phyloP scores from a whole-genome alignment of 2,113 vertebrate genomes.

The Brachyistius frenatus region DNA sequence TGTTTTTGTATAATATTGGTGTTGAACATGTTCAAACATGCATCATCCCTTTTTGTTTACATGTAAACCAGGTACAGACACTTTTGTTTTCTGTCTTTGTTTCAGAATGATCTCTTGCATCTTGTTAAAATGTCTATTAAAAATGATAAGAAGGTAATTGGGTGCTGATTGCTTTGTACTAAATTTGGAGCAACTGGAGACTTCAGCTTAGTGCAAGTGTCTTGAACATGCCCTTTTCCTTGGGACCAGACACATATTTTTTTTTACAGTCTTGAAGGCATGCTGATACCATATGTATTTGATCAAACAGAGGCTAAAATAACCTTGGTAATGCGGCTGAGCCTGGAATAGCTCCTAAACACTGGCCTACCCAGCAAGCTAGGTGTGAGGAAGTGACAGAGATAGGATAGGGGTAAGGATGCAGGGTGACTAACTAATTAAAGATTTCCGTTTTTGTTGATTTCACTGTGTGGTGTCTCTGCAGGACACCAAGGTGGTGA shows the following conservation, averaged over 20 bases:
- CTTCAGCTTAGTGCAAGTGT: background rate
- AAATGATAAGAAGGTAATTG: constrained; percentile 13
- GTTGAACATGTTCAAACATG: constrained; percentile 19
- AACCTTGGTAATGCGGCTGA: constrained; percentile 37
- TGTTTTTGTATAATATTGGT: constrained; percentile 49
- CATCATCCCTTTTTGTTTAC: constrained; percentile 30
- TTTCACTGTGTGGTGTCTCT: constrained; percentile 63
- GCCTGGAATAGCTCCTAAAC: constrained; percentile 51
- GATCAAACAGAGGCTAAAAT: constrained; percentile 52
- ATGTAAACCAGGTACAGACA: constrained; percentile 9
- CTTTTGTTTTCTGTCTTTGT: constrained; percentile 4
- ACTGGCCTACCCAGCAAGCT: constrained; percentile 56
- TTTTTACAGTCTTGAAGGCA: constrained; percentile 32
- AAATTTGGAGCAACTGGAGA: constrained; percentile 2
- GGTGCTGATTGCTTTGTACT: constrained; percentile 18
- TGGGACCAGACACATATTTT: constrained; percentile 4
- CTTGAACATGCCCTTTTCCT: constrained; percentile 6
- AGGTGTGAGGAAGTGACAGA: constrained; percentile 69
- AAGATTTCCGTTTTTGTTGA: constrained; percentile 71
- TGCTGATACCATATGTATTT: constrained; percentile 46
- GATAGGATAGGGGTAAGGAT: constrained; percentile 44
- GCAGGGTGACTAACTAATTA: constrained; percentile 66
- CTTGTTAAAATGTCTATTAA: constrained; percentile 17
- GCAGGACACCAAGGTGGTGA: constrained; percentile 57
- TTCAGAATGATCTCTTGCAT: background rate